Evolutionary conservation across 2,113 vertebrate genomes (phyloP).

Genomic region (Albula glossodonta): DNA sequence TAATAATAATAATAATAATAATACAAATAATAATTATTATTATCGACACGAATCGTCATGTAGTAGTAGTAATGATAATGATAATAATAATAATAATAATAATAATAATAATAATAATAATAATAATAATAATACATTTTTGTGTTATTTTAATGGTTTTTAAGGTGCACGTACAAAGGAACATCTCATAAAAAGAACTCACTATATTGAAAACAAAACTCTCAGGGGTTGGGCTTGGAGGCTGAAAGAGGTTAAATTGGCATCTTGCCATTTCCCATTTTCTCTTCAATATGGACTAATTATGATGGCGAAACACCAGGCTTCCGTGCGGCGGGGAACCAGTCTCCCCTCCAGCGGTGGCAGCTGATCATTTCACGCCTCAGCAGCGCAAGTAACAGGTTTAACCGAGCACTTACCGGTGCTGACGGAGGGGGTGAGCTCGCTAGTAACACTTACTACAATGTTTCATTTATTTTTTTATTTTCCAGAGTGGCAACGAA

Average conservation of each 20-base stretch:
- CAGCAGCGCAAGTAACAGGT: neutral
- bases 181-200: neutral
- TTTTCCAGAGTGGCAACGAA: neutral
- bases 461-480: neutral
- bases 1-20: neutral
- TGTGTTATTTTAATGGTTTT: neutral
- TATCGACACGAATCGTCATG: too few relatives aligned
- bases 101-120: neutral
- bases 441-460: neutral
- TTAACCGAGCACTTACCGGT: neutral
- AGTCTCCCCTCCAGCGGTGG: neutral
- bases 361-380: conserved; percentile 8
- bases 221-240: neutral
- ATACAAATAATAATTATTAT: neutral
- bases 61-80: too few relatives aligned
- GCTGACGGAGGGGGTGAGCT: neutral
- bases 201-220: neutral
- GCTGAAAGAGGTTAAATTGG: neutral
- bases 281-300: conserved; percentile 1
- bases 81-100: too few relatives aligned
- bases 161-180: neutral
- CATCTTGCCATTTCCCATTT: conserved; percentile 12
- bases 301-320: conserved; percentile 1
- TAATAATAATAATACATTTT: neutral
- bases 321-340: neutral